Base-by-base conservation (phyloP, 35 echinoderm and acorn worm species). In the Eucidaris tribuloides region DNA sequence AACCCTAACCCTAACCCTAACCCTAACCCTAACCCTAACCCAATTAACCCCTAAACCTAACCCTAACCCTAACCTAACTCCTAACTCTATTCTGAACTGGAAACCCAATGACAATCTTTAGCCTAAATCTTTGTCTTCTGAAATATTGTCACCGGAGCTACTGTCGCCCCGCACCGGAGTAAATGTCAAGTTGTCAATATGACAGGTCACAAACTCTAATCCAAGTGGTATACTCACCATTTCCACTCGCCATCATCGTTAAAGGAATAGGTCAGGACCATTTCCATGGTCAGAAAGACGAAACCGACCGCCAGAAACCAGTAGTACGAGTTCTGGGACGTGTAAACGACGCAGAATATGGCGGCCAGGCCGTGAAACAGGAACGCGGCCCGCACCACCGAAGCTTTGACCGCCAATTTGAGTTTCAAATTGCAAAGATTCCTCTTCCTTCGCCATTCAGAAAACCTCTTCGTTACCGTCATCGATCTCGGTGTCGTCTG, bases 191-290 rank as follows among this genome's bases (percentile, higher is more conserved):
- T n/a, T n/a, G n/a, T n/a, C n/a, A n/a, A n/a, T n/a, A n/a, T n/a
- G n/a, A n/a, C n/a, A n/a, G n/a, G n/a, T n/a, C n/a, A n/a, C n/a
- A n/a, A n/a, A n/a, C n/a, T n/a, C n/a, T n/a, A n/a, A n/a, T n/a
- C n/a, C n/a, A n/a, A 14, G 13, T n/a, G 20, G 62, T 11, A 4
- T 3, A 84, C 90, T 87, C 65, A 92, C 90, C 90, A 92, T 76
- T 82, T 92, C 90, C 90, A 92, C 57, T 92, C 90, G 5, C 90
- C 90, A 18, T 79, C 84, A 60, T 92, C 84, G 25, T 92, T 92
- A 48, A 70, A 92, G 32, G 84, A 81, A 60, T 76, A 92, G 2
- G 90, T 92, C 7, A 92, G 58, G 37, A 87, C 49, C 90, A 92
- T 92, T 66, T 92, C 90, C 62, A 92, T 81, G 24, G 74, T 79